Evolutionary conservation across 2,888 invertebrate species (phyloP).

Genomic region (Melangyna quadrimaculata): DNA sequence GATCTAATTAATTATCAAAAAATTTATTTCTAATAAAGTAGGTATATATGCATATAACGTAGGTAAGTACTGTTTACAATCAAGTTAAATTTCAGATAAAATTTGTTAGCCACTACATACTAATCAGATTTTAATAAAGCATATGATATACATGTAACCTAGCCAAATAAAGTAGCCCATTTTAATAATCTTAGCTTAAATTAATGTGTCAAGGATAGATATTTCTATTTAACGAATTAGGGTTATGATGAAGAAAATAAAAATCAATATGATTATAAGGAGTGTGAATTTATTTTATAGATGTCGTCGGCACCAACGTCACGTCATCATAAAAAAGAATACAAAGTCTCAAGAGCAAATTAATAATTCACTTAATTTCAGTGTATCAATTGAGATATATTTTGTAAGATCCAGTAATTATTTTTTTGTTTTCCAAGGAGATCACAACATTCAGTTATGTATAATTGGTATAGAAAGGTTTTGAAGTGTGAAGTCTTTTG

Average conservation of each 20-base stretch:
- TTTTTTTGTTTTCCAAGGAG: too few relatives aligned
- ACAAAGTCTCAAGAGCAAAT: not conserved
- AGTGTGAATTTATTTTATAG: not conserved
- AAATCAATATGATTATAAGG: not conserved
- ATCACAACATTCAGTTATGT: too few relatives aligned
- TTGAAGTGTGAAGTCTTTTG: too few relatives aligned
- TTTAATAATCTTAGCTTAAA: not conserved
- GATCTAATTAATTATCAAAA: too few relatives aligned
- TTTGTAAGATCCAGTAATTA: too few relatives aligned
- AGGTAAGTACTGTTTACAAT: too few relatives aligned
- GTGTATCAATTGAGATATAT: not conserved
- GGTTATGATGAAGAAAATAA: not conserved
- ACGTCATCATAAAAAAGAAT: not conserved
- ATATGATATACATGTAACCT: too few relatives aligned
- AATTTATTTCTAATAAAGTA: too few relatives aligned
- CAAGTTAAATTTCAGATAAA: not conserved
- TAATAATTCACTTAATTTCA: not conserved
- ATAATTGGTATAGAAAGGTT: too few relatives aligned
- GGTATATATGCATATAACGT: too few relatives aligned
- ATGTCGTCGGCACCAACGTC: not conserved
- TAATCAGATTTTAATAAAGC: not conserved
- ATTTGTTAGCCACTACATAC: not conserved
- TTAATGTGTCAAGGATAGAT: not conserved
- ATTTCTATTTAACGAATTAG: not conserved
- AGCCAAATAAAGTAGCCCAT: not conserved